Evolutionary conservation across 2,888 invertebrate species (phyloP), one percentile per base, ranked within the genome.

Genomic region (Strigamia transsilvanica): DNA sequence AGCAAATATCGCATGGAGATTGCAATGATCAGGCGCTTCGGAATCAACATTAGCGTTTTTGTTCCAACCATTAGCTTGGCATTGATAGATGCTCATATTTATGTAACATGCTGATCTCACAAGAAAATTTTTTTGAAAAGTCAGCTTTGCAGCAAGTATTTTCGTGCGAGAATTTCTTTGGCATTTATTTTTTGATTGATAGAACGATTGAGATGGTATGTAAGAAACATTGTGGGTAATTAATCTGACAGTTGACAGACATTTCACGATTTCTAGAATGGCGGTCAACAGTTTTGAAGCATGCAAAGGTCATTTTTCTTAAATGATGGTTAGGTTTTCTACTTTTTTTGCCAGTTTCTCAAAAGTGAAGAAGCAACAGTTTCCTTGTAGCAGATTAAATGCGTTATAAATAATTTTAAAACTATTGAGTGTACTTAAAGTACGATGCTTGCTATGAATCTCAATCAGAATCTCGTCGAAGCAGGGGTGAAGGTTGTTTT

Each of bases 61-160:
- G 6, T 38, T 9, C 38, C 38, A 38, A 38, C 2, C 38, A 7
- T 38, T 13, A 46, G 13, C 46, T 18, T 27, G 12, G 9, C 23
- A n/a, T 56, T 73, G 73, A 73, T 73, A 73, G 23, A 73, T 56
- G 56, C 56, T 38, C 73, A 73, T 73, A 6, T 73, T 73, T 73
- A 73, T 73, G 73, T 27, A 73, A 27, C 32, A 9, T 73, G 73
- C 5, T 73, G 73, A 73, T 15, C 73, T 73, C 73, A 73, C 27
- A 73, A 73, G 27, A 5, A 6, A 56, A 56, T 51, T n/a, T 5
- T 51, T 15, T 51, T 51, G 2, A 18, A 5, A 51, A 7, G 3
- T 34, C 7, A 34, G 34, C 34, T 18, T n/a, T 3, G 18, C n/a
- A 56, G n/a, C 18, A 56, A 18, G 6, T 4, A 18, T 56, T 18